Percentiles rank a stretch among this genome's conserved stretches.
Evolutionary conservation across 2,888 invertebrate species (phyloP).

Genomic region (Trissolcus brochymenae): DNA sequence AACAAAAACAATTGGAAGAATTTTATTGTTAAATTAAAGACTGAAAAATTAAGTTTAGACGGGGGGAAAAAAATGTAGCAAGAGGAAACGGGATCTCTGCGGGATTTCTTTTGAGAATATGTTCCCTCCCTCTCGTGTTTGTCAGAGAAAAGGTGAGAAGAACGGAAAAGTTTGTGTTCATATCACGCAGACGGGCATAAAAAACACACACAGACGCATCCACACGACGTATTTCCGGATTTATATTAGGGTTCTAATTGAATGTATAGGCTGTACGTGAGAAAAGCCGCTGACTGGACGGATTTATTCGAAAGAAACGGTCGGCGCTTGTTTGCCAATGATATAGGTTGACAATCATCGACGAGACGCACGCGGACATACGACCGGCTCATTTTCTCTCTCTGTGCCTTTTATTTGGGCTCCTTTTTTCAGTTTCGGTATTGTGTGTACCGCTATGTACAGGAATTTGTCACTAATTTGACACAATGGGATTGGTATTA

Average conservation of each 20-base stretch:
- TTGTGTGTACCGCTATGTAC: slow-evolving; percentile 17
- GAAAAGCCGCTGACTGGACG: slow-evolving; percentile 51
- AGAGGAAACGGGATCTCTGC: slow-evolving; percentile 64
- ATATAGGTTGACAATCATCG: slow-evolving; percentile 45
- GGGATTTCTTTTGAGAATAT: slow-evolving; percentile 66
- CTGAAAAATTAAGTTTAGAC: too few species aligned
- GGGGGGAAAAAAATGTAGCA: neutral
- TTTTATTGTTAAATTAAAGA: too few species aligned
- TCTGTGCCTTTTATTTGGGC: slow-evolving; percentile 17
- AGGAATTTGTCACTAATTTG: slow-evolving; percentile 45
- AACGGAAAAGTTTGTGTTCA: slow-evolving; percentile 5
- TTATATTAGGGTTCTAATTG: slow-evolving; percentile 43
- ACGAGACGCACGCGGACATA: slow-evolving; percentile 35
- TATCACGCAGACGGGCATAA: neutral
- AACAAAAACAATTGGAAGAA: too few species aligned
- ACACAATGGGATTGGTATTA: slow-evolving; percentile 29
- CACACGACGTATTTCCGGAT: slow-evolving; percentile 35
- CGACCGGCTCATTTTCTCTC: slow-evolving; percentile 31
- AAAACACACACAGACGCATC: slow-evolving; percentile 2
- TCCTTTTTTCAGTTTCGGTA: slow-evolving; percentile 16
- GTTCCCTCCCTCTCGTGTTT: slow-evolving; percentile 53
- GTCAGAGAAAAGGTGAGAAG: slow-evolving; percentile 20
- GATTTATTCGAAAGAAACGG: slow-evolving; percentile 42
- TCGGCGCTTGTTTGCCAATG: slow-evolving; percentile 23
- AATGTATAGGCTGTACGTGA: slow-evolving; percentile 50